Base-by-base conservation (phyloP, 2,113 vertebrate species). In the Stegostoma tigrinum region DNA sequence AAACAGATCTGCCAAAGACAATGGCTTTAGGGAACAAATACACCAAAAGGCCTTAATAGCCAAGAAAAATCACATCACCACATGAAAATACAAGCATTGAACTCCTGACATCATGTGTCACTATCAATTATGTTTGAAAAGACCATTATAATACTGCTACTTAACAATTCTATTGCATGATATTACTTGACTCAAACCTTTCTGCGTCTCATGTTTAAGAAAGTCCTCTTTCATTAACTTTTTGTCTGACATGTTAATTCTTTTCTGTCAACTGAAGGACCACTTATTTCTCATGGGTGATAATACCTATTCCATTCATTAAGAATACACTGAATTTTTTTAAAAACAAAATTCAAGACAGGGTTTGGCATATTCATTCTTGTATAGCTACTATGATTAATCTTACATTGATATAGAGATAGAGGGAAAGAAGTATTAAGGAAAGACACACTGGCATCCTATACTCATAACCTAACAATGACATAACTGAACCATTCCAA, bases 1-100 rank as follows among this genome's bases (percentile, higher is more conserved):
- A 70, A 95, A 72, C 94, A 72, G 94, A 48, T 95, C 94, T 95
- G 94, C 94, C 94, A 95, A 95, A 95, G 68, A 95, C 94, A 95
- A 75, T 95, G 42, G 42, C 94, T 72, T 95, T 52, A 52, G 94
- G 94, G 94, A 24, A 72, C 68, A 95, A 95, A 45, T 72, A 72
- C 68, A 95, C 67, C 67, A 30, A 45, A 68, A 72, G 27, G 67
- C 68, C 72, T 95, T 70, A 72, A 95, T 72, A 95, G 75, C 68
- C 94, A 72, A 95, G 67, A 72, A 95, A 95, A 95, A 70, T 72
- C 68, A 95, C 68, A 24, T 95, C 72, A 42, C 68, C 64, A 95
- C 67, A 72, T 95, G 94, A 70, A 95, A 95, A 95, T 95, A 95
- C 45, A 95, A 95, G 68, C 68, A 34, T 95, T 72, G 94, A 72